Conservation (phyloP, 2,888 invertebrate genomes). For the Anorthoa munda region DNA sequence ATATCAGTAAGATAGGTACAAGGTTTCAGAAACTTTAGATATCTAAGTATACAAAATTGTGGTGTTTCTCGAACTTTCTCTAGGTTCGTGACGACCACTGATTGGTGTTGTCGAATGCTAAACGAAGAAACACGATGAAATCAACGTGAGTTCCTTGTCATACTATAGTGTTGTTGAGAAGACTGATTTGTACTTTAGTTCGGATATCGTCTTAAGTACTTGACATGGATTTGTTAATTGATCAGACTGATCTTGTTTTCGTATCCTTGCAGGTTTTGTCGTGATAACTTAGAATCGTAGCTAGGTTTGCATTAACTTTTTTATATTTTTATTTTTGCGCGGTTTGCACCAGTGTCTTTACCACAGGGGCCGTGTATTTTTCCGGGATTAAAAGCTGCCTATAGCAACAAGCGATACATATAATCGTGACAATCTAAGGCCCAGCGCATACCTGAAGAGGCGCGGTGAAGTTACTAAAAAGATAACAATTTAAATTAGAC, state of each 20-base stretch:
- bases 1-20: background rate
- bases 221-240: conserved; percentile 31
- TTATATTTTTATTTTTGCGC: no score
- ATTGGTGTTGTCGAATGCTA: conserved; percentile 59
- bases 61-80: conserved; percentile 75
- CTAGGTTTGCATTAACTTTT: no score
- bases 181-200: conserved; percentile 11
- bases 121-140: conserved; percentile 59
- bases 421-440: no score
- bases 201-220: conserved; percentile 11
- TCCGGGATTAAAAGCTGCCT: no score
- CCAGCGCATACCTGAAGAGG: no score
- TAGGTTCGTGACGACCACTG: conserved; percentile 62
- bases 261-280: background rate
- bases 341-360: no score
- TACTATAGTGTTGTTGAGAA: conserved; percentile 1
- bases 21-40: conserved; percentile 62
- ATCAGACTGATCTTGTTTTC: conserved; percentile 20
- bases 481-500: no score
- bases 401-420: no score
- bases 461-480: no score
- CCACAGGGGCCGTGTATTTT: no score
- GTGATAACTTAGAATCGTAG: background rate
- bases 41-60: conserved; percentile 74
- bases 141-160: conserved; percentile 43